Evolutionary conservation across 2,797 vertebrate species (phyloP), one percentile per base, ranked within the genome.

Genomic region (Acestrorhynchus altus): DNA sequence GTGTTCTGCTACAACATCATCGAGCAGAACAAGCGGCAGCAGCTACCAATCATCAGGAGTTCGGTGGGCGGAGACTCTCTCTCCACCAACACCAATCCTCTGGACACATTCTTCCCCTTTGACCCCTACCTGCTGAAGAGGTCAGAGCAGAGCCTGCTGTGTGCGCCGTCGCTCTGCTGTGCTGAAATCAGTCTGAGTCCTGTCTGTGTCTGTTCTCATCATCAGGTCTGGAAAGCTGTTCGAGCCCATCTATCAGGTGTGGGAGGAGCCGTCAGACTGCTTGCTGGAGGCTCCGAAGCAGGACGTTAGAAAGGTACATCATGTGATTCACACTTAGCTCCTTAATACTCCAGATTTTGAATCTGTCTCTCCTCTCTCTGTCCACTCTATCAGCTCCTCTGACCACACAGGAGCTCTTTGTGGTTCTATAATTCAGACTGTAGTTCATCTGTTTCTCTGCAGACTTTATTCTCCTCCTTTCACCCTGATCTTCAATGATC

Each of bases 1-100:
- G 98, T 95, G 72, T 98, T 99, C 89, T 99, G 98, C 86, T 99
- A 99, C 89, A 97, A 95, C 0, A 95, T 99, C 84, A 98, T 99
- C 11, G 97, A 99, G 89, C 93, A 93, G 82, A 99, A 99, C 89
- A 96, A 93, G 44, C 94, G 97, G 1, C 91, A 93, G 22, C 78
- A 92, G 73, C 89, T 99, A 54, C 96, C 97, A 0, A 90, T 97
- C 12, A 89, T 98, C 15, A 92, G 95, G 83, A 96, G 87, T 35
- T 94, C 95, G 18, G 74, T 83, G 0, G 94, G 95, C 0, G 96
- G 96, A 0, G 94, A 95, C 86, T 83, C 88, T 0, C 90, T 96
- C 44, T 90, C 90, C 84, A 91, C 93, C 1, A 95, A 93, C 86
- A 95, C 94, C n/a, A 98, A 99, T 88, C 96, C 96, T 0, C 93